These are phyloP conservation scores for Paragorgia papillata DNA, from an alignment of 92 coral and sea anemone genomes.

Conservation along the genomic window DNA sequence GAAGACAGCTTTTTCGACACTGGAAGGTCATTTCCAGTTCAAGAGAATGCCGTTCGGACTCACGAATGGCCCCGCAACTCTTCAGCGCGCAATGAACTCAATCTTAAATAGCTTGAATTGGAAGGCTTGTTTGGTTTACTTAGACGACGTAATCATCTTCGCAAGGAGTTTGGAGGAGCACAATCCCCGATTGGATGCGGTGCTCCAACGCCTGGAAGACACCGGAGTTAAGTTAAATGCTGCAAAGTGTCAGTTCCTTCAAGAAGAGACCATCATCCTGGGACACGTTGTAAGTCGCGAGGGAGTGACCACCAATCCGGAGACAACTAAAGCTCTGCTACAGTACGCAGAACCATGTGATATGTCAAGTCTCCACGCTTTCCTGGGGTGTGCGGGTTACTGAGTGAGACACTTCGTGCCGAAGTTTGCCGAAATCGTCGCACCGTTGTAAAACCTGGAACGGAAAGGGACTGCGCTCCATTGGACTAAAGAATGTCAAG, in stretches of 20 bases:
- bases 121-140: slow-evolving; percentile 14
- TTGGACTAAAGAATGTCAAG: too few relatives aligned
- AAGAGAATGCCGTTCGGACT: slow-evolving; percentile 30
- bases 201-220: background rate
- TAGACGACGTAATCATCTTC: slow-evolving; percentile 15
- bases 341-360: too few relatives aligned
- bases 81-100: slow-evolving; percentile 13
- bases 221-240: slow-evolving; percentile 14
- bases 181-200: background rate
- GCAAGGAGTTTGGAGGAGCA: background rate
- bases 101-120: slow-evolving; percentile 3
- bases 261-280: background rate
- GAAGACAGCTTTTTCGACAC: slow-evolving; percentile 27
- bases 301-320: slow-evolving; percentile 10
- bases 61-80: slow-evolving; percentile 15
- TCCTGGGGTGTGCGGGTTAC: too few relatives aligned
- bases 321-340: too few relatives aligned
- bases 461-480: too few relatives aligned
- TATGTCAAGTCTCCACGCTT: too few relatives aligned
- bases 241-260: slow-evolving; percentile 8
- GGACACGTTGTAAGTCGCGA: slow-evolving; percentile 4
- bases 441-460: too few relatives aligned
- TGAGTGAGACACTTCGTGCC: too few relatives aligned
- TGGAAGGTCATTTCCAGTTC: slow-evolving; percentile 30
- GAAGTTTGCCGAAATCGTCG: too few relatives aligned